A percentile compares a stretch with the other conserved stretches of the same genome.
These are phyloP conservation scores for Rhagonycha fulva DNA, from an alignment of 2,888 invertebrate genomes.

Conservation along the genomic window DNA sequence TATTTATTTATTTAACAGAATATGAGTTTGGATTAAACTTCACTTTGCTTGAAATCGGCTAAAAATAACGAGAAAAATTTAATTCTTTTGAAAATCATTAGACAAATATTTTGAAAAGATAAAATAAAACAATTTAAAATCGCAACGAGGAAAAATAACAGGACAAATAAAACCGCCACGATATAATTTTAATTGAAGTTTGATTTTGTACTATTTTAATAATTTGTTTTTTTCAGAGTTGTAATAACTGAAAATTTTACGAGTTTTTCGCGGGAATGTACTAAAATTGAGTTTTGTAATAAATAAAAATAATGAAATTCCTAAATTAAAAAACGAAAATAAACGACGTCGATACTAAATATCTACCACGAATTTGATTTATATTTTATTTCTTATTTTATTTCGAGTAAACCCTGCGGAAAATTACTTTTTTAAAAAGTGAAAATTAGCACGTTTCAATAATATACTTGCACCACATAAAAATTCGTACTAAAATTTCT, in stretches of 20 bases:
- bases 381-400: not conserved
- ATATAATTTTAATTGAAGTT: no score
- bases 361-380: not conserved
- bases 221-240: no score
- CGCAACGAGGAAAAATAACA: no score
- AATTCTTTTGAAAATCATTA: no score
- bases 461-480: not conserved
- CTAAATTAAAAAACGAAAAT: not conserved
- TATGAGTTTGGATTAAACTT: no score
- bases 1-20: no score
- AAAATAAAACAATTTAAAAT: no score
- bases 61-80: no score
- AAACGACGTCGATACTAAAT: not conserved
- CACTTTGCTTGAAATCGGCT: no score
- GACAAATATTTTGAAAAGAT: no score
- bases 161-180: no score
- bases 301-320: not conserved
- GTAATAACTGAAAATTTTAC: not conserved
- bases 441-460: not conserved
- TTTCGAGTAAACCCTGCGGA: not conserved
- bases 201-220: no score
- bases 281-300: not conserved
- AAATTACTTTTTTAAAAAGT: not conserved
- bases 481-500: not conserved
- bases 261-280: not conserved